A percentile compares a stretch with the other conserved stretches of the same genome.
Evolutionary conservation across 1,140 invertebrate genomes (phyloP).

Genomic region (Ceratitis capitata): DNA sequence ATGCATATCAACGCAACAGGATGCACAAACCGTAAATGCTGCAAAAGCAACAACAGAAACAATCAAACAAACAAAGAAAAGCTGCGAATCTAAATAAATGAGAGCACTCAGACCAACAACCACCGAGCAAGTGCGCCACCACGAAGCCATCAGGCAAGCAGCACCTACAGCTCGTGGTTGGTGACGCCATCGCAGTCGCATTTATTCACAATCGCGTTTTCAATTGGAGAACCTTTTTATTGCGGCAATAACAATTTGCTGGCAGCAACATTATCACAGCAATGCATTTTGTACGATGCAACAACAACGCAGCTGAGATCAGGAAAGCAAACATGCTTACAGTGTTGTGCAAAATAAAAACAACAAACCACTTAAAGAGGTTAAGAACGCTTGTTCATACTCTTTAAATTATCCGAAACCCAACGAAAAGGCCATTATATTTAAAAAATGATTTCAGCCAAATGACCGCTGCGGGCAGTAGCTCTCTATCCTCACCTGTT

Average conservation of each 20-base stretch:
- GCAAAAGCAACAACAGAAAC: not conserved
- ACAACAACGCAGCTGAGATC: not conserved
- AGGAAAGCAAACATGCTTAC: not conserved
- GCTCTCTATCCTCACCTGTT: too few relatives aligned
- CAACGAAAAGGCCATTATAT: too few relatives aligned
- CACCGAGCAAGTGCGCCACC: too few relatives aligned
- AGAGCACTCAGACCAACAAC: not conserved
- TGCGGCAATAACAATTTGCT: slow-evolving; percentile 27
- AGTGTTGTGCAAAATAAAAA: too few relatives aligned
- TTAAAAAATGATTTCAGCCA: too few relatives aligned
- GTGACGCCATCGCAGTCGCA: not conserved
- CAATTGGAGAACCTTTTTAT: not conserved
- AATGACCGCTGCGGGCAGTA: too few relatives aligned
- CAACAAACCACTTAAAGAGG: too few relatives aligned
- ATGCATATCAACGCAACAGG: slow-evolving; percentile 20
- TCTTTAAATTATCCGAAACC: too few relatives aligned
- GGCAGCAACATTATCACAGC: slow-evolving; percentile 1
- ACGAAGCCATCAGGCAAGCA: not conserved
- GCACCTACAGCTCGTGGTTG: not conserved
- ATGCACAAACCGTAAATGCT: not conserved
- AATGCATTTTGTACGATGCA: slow-evolving; percentile 10
- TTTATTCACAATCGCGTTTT: not conserved
- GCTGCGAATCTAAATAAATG: slow-evolving; percentile 26
- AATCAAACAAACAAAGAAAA: too few relatives aligned
- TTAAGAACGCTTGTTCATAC: too few relatives aligned